phyloP scores from a whole-genome alignment of 2,113 vertebrate genomes.

The Formicarius rufipectus region DNA sequence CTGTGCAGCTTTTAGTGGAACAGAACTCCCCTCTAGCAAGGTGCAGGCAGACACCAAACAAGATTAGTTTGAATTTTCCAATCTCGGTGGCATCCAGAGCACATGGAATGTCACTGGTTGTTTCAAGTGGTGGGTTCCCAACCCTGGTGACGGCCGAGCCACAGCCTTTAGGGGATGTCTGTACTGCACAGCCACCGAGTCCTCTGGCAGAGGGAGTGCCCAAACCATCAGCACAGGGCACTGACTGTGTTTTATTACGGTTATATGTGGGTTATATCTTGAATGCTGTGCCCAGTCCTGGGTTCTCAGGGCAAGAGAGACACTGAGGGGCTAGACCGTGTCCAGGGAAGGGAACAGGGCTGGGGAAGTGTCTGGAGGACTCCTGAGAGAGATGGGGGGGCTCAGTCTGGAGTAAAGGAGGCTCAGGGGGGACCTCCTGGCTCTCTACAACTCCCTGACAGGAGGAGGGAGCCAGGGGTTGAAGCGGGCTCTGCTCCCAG shows the following conservation, averaged over 20 bases:
- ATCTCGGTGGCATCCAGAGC: neutral
- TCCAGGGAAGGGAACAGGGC: neutral
- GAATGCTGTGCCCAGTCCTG: neutral
- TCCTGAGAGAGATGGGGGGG: neutral
- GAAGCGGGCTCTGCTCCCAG: neutral
- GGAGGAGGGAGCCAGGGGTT: neutral
- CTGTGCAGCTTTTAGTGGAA: accelerated
- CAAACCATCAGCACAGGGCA: neutral
- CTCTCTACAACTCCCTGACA: neutral
- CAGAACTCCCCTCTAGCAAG: constrained; percentile 9
- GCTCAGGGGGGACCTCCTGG: neutral
- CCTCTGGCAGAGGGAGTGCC: neutral
- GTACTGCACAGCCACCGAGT: neutral
- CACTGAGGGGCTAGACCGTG: neutral
- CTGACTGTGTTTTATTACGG: neutral
- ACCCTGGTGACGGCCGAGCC: accelerated
- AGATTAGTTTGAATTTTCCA: neutral
- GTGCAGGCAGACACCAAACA: neutral
- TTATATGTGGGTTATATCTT: neutral
- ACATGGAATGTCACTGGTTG: neutral
- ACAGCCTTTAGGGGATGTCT: neutral
- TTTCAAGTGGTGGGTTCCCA: neutral
- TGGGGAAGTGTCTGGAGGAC: neutral
- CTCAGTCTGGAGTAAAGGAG: neutral
- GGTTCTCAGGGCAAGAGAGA: no score